phyloP scores from a whole-genome alignment of 2,797 vertebrate species.

The Schizothorax lantsangensis region DNA sequence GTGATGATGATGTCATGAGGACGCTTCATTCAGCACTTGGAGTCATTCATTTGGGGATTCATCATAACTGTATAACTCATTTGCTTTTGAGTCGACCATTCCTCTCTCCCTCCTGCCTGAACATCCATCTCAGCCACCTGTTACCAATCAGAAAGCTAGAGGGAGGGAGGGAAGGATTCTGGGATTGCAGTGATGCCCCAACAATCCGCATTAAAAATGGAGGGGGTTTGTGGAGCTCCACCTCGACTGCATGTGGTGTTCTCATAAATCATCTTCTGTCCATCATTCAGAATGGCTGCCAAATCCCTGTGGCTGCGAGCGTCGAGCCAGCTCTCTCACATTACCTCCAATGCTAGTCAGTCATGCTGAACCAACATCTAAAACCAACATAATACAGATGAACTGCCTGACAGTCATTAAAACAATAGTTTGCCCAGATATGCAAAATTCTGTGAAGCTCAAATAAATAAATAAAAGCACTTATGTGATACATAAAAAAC shows the following conservation, averaged over 20 bases:
- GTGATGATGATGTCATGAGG: constrained; percentile 42
- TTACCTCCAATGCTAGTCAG: constrained; percentile 17
- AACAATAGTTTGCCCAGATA: neutral
- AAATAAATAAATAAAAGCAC: neutral
- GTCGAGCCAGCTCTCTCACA: constrained; percentile 40
- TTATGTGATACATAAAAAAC: neutral
- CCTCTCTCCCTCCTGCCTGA: constrained; percentile 40
- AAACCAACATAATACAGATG: constrained; percentile 20
- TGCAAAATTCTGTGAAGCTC: neutral
- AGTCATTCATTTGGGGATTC: constrained; percentile 24
- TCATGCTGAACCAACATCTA: constrained; percentile 14
- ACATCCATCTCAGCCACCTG: constrained; percentile 68
- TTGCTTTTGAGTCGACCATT: constrained; percentile 54
- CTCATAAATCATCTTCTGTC: constrained; percentile 76
- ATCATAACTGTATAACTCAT: constrained; percentile 30
- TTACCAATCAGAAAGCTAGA: constrained; percentile 61
- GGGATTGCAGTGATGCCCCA: constrained; percentile 57
- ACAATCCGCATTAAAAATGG: constrained; percentile 48
- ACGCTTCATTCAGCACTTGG: neutral
- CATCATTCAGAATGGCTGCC: constrained; percentile 62
- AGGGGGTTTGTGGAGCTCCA: constrained; percentile 57
- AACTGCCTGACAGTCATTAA: constrained; percentile 18
- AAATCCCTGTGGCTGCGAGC: constrained; percentile 44
- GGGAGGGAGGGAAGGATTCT: constrained; percentile 32
- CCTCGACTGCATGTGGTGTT: constrained; percentile 62